These are phyloP conservation scores for Drosophila orena DNA, from an alignment of 1,140 invertebrate genomes.

Conservation along the genomic window DNA sequence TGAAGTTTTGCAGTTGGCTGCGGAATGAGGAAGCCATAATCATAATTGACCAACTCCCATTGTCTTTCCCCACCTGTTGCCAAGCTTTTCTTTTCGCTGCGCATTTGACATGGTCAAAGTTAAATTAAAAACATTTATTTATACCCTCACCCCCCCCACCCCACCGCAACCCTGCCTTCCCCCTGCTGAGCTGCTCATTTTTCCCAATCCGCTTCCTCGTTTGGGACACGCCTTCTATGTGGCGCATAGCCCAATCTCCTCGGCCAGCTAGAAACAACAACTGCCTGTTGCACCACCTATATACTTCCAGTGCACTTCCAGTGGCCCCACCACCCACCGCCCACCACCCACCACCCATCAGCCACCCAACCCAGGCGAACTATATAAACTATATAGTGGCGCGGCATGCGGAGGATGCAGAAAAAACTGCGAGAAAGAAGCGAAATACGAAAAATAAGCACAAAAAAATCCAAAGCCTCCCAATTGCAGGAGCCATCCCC, in stretches of 20 bases:
- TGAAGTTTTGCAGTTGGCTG: not conserved
- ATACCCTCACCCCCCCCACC: not conserved
- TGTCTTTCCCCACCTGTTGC: constrained; percentile 62
- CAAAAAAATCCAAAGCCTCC: constrained; percentile 59
- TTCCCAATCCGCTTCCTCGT: constrained; percentile 27
- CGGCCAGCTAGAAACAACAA: constrained; percentile 58
- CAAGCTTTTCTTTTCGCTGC: not conserved
- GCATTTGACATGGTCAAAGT: constrained; percentile 57
- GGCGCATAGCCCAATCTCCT: constrained; percentile 40
- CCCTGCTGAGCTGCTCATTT: not conserved
- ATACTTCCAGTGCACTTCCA: constrained; percentile 47
- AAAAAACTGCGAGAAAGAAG: constrained; percentile 56
- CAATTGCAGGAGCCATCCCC: constrained; percentile 26
- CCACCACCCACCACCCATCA: not conserved
- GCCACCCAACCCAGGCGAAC: constrained; percentile 1
- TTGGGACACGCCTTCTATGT: constrained; percentile 57
- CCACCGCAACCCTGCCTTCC: not conserved
- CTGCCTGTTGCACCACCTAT: constrained; percentile 78
- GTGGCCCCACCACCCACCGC: constrained; percentile 8
- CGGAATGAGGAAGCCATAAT: constrained; percentile 14
- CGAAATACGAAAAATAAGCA: constrained; percentile 50
- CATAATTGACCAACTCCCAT: constrained; percentile 1
- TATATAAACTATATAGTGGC: constrained; percentile 40
- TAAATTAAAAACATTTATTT: constrained; percentile 80
- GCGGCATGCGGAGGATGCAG: constrained; percentile 51